Evolutionary conservation across 2,113 vertebrate species (phyloP).

Genomic region (Cebus imitator): DNA sequence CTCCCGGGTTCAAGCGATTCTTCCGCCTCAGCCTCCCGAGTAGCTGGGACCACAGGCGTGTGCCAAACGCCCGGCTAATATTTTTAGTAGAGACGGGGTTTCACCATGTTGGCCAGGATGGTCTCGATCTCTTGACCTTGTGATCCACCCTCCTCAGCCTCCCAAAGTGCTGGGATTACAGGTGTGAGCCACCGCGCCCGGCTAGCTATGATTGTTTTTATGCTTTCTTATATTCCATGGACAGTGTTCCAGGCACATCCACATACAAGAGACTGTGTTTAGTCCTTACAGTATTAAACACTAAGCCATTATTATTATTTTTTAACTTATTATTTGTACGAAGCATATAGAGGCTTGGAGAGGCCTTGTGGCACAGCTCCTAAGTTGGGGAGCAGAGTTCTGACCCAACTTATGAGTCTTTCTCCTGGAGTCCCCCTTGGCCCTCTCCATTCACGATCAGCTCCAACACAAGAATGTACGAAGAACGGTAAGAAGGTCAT

Average conservation of each 20-base stretch:
- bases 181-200: no score
- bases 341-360: background rate
- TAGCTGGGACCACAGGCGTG: no score
- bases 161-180: no score
- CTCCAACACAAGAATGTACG: background rate
- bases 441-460: background rate
- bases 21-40: no score
- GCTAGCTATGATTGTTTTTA: background rate
- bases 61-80: no score
- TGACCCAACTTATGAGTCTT: background rate
- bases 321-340: background rate
- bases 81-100: no score
- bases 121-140: no score
- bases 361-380: background rate
- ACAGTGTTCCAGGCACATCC: background rate
- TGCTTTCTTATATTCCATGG: background rate
- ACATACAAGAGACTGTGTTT: background rate
- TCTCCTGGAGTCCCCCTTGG: background rate
- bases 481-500: background rate
- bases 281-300: background rate
- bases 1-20: no score
- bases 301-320: background rate
- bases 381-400: background rate
- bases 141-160: no score
- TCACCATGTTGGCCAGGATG: no score